A percentile compares a stretch with the other conserved stretches of the same genome.
These are phyloP conservation scores for Rhamnusium bicolor DNA, from an alignment of 2,888 invertebrate species.

Conservation along the genomic window DNA sequence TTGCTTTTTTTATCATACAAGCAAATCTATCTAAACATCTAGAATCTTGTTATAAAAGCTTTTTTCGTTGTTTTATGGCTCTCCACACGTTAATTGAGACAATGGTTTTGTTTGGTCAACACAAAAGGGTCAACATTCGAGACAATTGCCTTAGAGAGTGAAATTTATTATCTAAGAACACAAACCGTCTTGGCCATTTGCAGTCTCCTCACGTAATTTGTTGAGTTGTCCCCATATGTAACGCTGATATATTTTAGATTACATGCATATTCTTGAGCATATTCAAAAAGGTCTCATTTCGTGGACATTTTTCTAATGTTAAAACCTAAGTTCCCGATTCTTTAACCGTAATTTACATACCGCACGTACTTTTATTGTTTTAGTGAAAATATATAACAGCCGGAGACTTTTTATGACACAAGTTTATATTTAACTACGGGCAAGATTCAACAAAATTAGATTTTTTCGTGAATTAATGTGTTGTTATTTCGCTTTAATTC, in stretches of 20 bases:
- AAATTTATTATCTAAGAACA: constrained; percentile 47
- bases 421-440: not conserved
- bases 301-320: constrained; percentile 33
- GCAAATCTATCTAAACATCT: no score
- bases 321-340: constrained; percentile 12
- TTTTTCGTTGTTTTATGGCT: not conserved
- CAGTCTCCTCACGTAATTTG: constrained; percentile 50
- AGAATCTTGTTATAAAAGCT: not conserved
- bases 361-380: constrained; percentile 16
- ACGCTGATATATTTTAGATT: constrained; percentile 53
- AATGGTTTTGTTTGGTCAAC: constrained; percentile 51
- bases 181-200: constrained; percentile 44
- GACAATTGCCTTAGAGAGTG: constrained; percentile 44
- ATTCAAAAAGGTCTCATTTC: constrained; percentile 44
- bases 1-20: no score
- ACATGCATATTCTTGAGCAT: constrained; percentile 49
- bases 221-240: constrained; percentile 52
- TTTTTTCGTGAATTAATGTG: no score
- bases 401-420: constrained; percentile 11
- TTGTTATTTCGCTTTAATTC: no score
- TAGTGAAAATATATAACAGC: not conserved
- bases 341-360: constrained; percentile 16
- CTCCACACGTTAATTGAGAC: constrained; percentile 42
- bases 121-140: constrained; percentile 44
- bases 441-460: not conserved